phyloP scores from a whole-genome alignment of 2,888 invertebrate species.

The Ctenicera cuprea region DNA sequence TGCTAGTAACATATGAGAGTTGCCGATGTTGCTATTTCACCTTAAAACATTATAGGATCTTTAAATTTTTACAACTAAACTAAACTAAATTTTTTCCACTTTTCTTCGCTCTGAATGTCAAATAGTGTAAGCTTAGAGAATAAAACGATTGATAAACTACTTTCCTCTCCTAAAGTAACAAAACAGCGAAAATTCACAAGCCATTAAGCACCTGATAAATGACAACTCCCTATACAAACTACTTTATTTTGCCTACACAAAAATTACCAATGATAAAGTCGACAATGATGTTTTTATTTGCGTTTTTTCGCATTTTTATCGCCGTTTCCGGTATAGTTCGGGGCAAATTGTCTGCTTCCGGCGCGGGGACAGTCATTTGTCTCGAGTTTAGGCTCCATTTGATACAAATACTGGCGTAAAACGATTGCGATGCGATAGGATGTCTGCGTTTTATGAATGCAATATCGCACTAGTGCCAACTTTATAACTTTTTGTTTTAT shows the following conservation, averaged over 20 bases:
- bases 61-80: too few relatives aligned
- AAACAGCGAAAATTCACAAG: conserved; percentile 71
- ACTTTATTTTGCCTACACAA: conserved; percentile 65
- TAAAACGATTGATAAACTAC: conserved; percentile 32
- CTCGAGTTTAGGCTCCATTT: conserved; percentile 66
- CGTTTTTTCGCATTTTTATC: conserved; percentile 69
- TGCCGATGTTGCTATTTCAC: too few relatives aligned
- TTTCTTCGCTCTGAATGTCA: conserved; percentile 5
- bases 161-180: conserved; percentile 23
- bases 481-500: conserved; percentile 12
- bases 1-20: too few relatives aligned
- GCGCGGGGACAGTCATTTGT: conserved; percentile 64
- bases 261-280: conserved; percentile 63
- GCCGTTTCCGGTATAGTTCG: conserved; percentile 64
- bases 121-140: not conserved
- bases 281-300: conserved; percentile 61
- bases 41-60: too few relatives aligned
- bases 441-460: conserved; percentile 43
- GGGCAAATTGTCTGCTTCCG: conserved; percentile 63
- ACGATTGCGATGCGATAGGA: conserved; percentile 24
- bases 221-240: conserved; percentile 65
- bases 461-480: conserved; percentile 18
- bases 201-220: conserved; percentile 80
- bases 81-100: too few relatives aligned
- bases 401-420: conserved; percentile 61